Evolutionary conservation across 2,888 invertebrate species (phyloP).

Genomic region (Chymomyza fuscimana): DNA sequence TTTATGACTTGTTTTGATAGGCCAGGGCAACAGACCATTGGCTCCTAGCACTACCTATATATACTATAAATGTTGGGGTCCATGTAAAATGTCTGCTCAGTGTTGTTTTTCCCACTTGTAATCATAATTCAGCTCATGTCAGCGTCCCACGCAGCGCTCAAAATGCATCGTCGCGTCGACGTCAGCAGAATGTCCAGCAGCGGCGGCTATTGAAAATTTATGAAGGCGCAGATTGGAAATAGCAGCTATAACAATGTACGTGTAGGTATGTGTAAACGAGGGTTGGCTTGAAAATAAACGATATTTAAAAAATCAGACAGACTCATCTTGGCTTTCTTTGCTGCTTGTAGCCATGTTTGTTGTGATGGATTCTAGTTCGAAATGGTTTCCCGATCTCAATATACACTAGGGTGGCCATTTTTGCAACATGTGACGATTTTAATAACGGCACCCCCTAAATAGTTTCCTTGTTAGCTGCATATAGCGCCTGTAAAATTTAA

Average conservation of each 20-base stretch:
- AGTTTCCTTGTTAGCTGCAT: too few relatives aligned
- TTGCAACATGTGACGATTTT: too few relatives aligned
- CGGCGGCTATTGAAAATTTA: slow-evolving; percentile 48
- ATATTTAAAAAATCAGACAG: too few relatives aligned
- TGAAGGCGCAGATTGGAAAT: slow-evolving; percentile 28
- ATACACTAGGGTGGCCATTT: too few relatives aligned
- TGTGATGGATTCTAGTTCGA: too few relatives aligned
- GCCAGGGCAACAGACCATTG: slow-evolving; percentile 18
- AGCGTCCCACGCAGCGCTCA: slow-evolving; percentile 52
- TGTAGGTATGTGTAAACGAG: not conserved
- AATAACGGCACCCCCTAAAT: too few relatives aligned
- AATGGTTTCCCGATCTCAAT: too few relatives aligned
- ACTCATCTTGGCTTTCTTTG: too few relatives aligned
- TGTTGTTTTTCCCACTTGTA: slow-evolving; percentile 46
- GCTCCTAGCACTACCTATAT: not conserved
- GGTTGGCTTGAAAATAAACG: not conserved
- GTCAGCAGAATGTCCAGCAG: slow-evolving; percentile 46
- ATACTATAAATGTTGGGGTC: not conserved
- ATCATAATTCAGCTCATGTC: slow-evolving; percentile 67
- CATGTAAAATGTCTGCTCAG: slow-evolving; percentile 5
- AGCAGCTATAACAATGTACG: not conserved
- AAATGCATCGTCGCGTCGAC: slow-evolving; percentile 18
- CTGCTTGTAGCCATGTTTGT: too few relatives aligned
- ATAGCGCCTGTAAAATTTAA: too few relatives aligned
- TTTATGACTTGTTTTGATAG: slow-evolving; percentile 65